These are phyloP conservation scores for Strongylocentrotus purpuratus DNA, from an alignment of 35 echinoderm and acorn worm species.

Conservation along the genomic window DNA sequence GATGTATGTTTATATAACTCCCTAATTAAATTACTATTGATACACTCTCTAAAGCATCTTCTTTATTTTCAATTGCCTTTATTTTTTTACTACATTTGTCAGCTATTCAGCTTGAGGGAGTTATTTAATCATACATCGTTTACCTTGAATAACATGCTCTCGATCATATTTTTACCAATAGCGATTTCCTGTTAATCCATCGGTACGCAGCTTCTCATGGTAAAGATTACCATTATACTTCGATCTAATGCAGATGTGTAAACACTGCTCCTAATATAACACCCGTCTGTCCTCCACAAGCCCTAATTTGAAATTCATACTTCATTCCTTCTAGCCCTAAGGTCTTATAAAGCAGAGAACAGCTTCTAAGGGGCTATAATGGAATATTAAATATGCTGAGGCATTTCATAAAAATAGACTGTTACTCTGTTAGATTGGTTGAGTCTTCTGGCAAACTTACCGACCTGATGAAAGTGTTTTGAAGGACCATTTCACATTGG, in stretches of 20 bases:
- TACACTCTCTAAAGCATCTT: too few relatives aligned
- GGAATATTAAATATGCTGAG: constrained; percentile 18
- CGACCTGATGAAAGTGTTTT: not conserved
- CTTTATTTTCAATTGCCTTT: too few relatives aligned
- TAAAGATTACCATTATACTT: not conserved
- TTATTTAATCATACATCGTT: not conserved
- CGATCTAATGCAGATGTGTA: constrained; percentile 1
- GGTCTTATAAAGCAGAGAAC: not conserved
- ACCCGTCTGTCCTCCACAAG: not conserved
- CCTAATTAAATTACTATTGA: too few relatives aligned
- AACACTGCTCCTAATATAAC: not conserved
- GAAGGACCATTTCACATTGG: not conserved
- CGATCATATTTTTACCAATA: not conserved
- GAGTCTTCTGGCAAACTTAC: not conserved
- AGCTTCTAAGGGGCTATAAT: not conserved
- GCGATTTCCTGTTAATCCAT: not conserved
- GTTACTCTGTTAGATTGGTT: not conserved
- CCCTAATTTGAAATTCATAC: not conserved
- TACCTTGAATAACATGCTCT: not conserved
- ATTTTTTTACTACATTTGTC: too few relatives aligned
- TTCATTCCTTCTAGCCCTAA: not conserved
- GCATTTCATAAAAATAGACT: constrained; percentile 6
- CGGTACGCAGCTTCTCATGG: not conserved
- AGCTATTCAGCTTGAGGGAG: too few relatives aligned
- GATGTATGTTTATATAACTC: too few relatives aligned